These are phyloP conservation scores for Aplocera efformata DNA, from an alignment of 2,888 invertebrate species.

Conservation along the genomic window DNA sequence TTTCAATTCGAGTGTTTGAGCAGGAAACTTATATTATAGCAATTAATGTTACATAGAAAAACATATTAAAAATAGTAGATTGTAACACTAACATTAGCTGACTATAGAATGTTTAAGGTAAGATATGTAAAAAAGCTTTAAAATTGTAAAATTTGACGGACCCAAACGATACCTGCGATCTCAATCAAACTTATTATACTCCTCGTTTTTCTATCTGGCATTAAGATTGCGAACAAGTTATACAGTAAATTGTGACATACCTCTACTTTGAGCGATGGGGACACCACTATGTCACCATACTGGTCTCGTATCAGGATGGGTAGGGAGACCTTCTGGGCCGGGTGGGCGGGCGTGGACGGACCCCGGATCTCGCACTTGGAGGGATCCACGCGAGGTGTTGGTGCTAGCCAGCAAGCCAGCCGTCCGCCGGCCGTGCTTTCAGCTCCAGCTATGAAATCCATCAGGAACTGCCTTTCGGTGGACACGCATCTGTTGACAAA, in stretches of 20 bases:
- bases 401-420: conserved; percentile 96
- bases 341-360: conserved; percentile 86
- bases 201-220: too few species aligned
- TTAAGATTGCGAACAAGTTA: too few species aligned
- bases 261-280: conserved; percentile 90
- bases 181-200: too few species aligned
- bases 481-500: conserved; percentile 86
- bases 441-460: conserved; percentile 94
- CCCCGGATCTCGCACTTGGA: conserved; percentile 91
- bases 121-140: too few species aligned
- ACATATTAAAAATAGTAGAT: too few species aligned
- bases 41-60: too few species aligned
- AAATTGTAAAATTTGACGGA: too few species aligned
- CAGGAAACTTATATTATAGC: too few species aligned
- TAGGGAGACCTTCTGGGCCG: conserved; percentile 63
- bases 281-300: conserved; percentile 92
- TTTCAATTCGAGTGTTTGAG: too few species aligned
- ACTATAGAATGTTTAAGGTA: too few species aligned
- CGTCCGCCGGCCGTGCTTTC: conserved; percentile 94
- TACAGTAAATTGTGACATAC: conserved; percentile 45
- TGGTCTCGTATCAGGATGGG: conserved; percentile 94
- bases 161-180: too few species aligned
- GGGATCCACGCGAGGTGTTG: conserved; percentile 95
- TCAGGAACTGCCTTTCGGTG: conserved; percentile 94
- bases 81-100: too few species aligned